Conservation (phyloP, 2,797 vertebrate species). For the Manis javanica region DNA sequence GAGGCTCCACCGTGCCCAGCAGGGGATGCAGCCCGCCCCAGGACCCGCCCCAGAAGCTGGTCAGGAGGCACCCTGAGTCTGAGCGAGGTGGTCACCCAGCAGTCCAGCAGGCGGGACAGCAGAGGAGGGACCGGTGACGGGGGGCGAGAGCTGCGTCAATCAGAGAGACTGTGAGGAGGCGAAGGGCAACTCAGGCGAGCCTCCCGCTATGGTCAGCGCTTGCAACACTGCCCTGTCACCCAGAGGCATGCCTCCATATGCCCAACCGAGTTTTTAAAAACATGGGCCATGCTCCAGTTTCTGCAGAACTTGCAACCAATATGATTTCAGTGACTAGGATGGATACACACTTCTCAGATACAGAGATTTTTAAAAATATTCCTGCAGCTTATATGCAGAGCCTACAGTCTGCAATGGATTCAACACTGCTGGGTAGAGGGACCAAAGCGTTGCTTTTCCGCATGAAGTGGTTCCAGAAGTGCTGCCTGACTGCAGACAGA, state of each 20-base stretch:
- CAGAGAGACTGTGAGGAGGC: constrained; percentile 93
- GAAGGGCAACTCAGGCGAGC: constrained; percentile 93
- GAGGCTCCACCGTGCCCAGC: constrained; percentile 86
- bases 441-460: constrained; percentile 92
- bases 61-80: constrained; percentile 90
- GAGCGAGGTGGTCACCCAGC: constrained; percentile 92
- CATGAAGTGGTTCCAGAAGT: constrained; percentile 92
- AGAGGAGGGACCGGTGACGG: constrained; percentile 93
- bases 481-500: constrained; percentile 91
- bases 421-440: constrained; percentile 91
- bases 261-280: constrained; percentile 87
- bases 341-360: neutral
- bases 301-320: constrained; percentile 93
- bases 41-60: constrained; percentile 91
- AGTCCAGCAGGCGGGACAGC: constrained; percentile 94
- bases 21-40: constrained; percentile 92
- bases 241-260: constrained; percentile 92
- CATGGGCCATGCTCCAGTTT: constrained; percentile 92
- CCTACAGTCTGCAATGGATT: constrained; percentile 93
- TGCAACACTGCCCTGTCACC: constrained; percentile 93
- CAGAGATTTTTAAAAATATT: constrained; percentile 93
- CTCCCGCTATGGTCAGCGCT: constrained; percentile 93
- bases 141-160: constrained; percentile 92
- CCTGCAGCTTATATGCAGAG: constrained; percentile 92
- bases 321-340: constrained; percentile 92